Evolutionary conservation across 1,140 invertebrate genomes (phyloP).

Genomic region (Acromyrmex heyeri): DNA sequence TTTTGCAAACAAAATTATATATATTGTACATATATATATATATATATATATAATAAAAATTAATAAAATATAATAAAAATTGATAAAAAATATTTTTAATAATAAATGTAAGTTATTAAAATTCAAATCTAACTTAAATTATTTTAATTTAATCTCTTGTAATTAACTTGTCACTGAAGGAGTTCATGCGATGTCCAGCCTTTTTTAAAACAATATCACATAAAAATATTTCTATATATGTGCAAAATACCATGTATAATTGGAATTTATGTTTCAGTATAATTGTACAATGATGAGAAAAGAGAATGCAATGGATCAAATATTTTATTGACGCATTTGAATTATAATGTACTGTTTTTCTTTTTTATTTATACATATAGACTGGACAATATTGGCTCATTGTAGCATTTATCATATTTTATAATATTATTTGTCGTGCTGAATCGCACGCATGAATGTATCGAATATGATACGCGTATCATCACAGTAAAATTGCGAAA

Average conservation of each 20-base stretch:
- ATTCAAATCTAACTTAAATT: not conserved
- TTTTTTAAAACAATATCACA: conserved; percentile 13
- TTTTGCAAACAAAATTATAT: not conserved
- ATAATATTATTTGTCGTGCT: conserved; percentile 11
- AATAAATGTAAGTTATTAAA: conserved; percentile 4
- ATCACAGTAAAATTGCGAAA: conserved; percentile 75
- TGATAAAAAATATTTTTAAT: not conserved
- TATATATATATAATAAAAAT: not conserved
- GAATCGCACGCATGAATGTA: conserved; percentile 58
- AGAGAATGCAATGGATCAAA: conserved; percentile 27
- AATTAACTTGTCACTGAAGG: conserved; percentile 11
- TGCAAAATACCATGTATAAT: conserved; percentile 10
- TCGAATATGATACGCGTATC: conserved; percentile 69
- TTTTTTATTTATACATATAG: conserved; percentile 10
- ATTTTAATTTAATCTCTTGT: not conserved
- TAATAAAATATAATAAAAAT: conserved; percentile 4
- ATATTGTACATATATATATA: not conserved
- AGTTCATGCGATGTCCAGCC: conserved; percentile 25
- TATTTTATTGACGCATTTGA: conserved; percentile 21
- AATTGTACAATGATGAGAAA: not conserved
- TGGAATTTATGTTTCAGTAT: conserved; percentile 8
- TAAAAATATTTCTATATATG: not conserved
- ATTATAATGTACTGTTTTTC: conserved; percentile 23
- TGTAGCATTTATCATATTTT: conserved; percentile 31
- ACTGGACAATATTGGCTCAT: conserved; percentile 31